phyloP scores from a whole-genome alignment of 2,888 invertebrate genomes.

The Synanthedon formicaeformis region DNA sequence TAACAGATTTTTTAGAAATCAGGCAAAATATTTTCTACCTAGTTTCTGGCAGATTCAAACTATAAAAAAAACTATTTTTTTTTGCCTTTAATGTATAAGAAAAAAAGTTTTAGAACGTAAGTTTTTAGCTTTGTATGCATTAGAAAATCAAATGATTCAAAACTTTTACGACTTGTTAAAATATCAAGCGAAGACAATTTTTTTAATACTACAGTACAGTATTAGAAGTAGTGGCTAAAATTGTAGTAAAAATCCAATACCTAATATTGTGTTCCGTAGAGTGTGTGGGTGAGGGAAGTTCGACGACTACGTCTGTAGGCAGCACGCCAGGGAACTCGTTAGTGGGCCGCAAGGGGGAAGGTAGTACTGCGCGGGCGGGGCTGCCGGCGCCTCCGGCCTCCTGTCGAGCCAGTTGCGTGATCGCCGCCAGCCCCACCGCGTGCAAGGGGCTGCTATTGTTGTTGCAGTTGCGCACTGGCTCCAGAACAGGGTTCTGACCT shows the following conservation, averaged over 20 bases:
- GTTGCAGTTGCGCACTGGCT: conserved; percentile 65
- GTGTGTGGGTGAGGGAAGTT: conserved; percentile 53
- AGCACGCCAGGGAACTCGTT: conserved; percentile 62
- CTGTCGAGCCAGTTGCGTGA: conserved; percentile 79
- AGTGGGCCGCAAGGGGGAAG: conserved; percentile 21
- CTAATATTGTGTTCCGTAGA: conserved; percentile 27
- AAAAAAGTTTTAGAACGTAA: too few relatives aligned
- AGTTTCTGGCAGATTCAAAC: too few relatives aligned
- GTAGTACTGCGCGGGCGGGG: conserved; percentile 12
- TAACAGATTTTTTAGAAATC: too few relatives aligned
- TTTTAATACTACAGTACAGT: too few relatives aligned
- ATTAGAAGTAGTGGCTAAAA: too few relatives aligned
- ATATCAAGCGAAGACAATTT: too few relatives aligned
- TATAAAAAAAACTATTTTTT: too few relatives aligned
- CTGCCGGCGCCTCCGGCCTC: conserved; percentile 46
- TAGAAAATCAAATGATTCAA: too few relatives aligned
- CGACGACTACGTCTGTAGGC: conserved; percentile 62
- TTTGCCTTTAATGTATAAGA: too few relatives aligned
- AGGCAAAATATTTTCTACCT: too few relatives aligned
- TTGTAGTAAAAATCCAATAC: conserved; percentile 11
- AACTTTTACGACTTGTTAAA: too few relatives aligned
- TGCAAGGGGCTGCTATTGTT: conserved; percentile 74
- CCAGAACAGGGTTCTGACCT: conserved; percentile 41
- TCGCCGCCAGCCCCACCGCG: conserved; percentile 82
- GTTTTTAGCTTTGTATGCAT: too few relatives aligned